Conservation (phyloP, 2,888 invertebrate genomes). For the Conchocele bisecta region DNA sequence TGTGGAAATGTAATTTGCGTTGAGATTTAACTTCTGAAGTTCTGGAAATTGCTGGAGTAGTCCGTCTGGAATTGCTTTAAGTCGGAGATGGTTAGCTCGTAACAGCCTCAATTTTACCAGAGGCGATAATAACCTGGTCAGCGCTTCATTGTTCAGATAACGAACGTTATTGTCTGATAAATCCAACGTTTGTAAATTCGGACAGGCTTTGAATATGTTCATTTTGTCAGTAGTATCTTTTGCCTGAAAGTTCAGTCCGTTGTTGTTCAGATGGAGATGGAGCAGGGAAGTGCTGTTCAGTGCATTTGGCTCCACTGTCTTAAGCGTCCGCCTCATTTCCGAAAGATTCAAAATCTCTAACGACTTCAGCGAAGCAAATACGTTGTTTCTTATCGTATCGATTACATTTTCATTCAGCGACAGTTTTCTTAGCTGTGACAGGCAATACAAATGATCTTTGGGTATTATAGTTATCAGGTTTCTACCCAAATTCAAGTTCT, state of each 20-base stretch:
- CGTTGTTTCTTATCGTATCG: background rate
- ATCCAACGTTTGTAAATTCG: background rate
- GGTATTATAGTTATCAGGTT: background rate
- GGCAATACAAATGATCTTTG: background rate
- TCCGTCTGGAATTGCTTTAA: background rate
- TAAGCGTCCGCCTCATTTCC: background rate
- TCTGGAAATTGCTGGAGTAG: background rate
- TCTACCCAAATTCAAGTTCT: background rate
- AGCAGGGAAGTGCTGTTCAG: background rate
- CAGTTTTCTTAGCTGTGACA: background rate
- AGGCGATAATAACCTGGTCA: slow-evolving; percentile 2
- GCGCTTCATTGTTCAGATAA: background rate
- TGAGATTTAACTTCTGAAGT: background rate
- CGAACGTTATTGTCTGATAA: background rate
- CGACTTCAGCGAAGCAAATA: background rate
- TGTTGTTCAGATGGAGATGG: background rate
- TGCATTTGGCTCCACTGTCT: background rate
- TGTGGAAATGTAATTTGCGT: background rate
- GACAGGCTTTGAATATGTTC: background rate
- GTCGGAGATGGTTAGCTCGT: too few relatives aligned
- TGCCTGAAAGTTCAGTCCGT: background rate
- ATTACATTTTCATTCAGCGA: background rate
- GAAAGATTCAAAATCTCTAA: background rate
- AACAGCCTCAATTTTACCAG: too few relatives aligned
- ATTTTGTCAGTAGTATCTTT: background rate